Percentiles rank a stretch among this genome's conserved stretches.
phyloP scores from a whole-genome alignment of 1,140 invertebrate species.

The Homarus americanus region DNA sequence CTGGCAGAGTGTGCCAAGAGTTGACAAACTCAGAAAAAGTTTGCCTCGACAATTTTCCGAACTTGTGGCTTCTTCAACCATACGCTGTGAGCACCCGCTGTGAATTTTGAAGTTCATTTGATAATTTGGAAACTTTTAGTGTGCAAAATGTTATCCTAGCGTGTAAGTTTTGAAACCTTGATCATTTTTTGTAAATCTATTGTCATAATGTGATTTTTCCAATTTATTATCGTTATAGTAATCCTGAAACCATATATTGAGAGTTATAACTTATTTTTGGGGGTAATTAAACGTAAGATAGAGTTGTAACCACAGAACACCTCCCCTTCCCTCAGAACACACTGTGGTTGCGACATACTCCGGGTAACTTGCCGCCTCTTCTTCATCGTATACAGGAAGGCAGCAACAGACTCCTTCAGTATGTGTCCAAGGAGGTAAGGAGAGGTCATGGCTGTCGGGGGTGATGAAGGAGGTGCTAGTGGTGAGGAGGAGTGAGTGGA shows the following conservation, averaged over 20 bases:
- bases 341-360: conserved; percentile 63
- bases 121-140: background rate
- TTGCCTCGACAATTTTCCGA: no score
- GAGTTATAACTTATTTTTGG: no score
- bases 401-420: conserved; percentile 65
- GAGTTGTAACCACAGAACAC: background rate
- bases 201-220: background rate
- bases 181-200: no score
- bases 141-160: background rate
- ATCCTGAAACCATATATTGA: no score
- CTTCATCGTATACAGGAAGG: conserved; percentile 67
- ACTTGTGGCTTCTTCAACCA: no score
- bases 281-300: background rate
- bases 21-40: no score
- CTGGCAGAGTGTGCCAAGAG: no score
- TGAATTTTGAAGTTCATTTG: no score
- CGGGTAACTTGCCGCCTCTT: conserved; percentile 52
- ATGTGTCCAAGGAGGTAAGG: conserved; percentile 63
- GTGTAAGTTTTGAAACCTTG: background rate
- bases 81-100: no score
- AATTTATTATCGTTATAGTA: background rate
- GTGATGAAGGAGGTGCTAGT: no score
- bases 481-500: no score
- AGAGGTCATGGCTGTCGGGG: no score
- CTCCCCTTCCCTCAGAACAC: conserved; percentile 17